Percentiles rank a stretch among this genome's conserved stretches.
Conservation (phyloP, 2,113 vertebrate species). For the Etheostoma cragini region DNA sequence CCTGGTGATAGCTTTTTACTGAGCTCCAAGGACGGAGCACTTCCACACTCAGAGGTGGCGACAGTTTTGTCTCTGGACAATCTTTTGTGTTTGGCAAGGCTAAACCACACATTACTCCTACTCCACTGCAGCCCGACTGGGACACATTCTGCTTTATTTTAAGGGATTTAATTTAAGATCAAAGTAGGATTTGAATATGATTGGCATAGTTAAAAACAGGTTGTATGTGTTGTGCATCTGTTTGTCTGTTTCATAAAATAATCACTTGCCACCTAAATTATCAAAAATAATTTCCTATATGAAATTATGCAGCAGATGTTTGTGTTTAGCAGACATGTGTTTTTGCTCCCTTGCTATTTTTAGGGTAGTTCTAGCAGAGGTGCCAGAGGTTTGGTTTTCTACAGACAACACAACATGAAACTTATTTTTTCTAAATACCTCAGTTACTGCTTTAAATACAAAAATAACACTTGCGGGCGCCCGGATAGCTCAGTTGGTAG, state of each 20-base stretch:
- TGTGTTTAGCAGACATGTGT: slow-evolving; percentile 3
- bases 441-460: no score
- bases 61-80: slow-evolving; percentile 44
- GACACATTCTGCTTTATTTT: neutral
- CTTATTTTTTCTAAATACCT: neutral
- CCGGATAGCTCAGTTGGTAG: no score
- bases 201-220: neutral
- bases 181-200: neutral
- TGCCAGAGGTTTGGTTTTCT: neutral
- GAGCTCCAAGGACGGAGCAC: slow-evolving; percentile 33
- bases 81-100: slow-evolving; percentile 2
- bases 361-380: neutral
- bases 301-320: slow-evolving; percentile 17
- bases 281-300: neutral
- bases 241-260: neutral
- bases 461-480: no score
- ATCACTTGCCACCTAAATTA: slow-evolving; percentile 3
- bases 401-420: slow-evolving; percentile 31
- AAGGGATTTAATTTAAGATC: neutral
- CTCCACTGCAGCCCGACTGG: neutral
- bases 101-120: neutral
- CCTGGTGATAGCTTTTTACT: slow-evolving; percentile 21
- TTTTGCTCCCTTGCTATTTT: slow-evolving; percentile 2
- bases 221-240: slow-evolving; percentile 16
- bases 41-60: slow-evolving; percentile 45